Percentiles rank a stretch among this genome's conserved stretches.
These are phyloP conservation scores for Pygoscelis antarcticus DNA, from an alignment of 2,113 vertebrate genomes.

Conservation along the genomic window DNA sequence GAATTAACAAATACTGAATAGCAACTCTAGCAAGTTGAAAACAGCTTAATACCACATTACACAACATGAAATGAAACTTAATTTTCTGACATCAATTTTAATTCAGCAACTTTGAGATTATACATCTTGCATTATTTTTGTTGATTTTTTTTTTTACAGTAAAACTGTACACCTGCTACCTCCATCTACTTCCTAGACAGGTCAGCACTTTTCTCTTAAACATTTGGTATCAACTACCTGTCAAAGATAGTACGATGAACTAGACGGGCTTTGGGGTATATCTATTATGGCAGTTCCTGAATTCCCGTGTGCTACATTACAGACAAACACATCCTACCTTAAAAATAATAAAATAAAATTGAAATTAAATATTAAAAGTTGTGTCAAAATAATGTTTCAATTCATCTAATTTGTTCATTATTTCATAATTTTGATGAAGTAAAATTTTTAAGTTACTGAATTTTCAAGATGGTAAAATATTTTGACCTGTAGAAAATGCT, in stretches of 20 bases:
- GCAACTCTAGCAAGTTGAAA: not conserved
- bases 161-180: not conserved
- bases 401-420: not conserved
- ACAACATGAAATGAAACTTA: not conserved
- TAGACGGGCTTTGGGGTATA: not conserved
- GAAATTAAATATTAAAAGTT: not conserved
- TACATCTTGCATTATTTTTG: not conserved
- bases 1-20: not conserved
- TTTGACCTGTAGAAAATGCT: not conserved
- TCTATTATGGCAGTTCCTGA: not conserved
- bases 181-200: not conserved
- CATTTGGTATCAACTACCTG: not conserved
- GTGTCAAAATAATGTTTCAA: not conserved
- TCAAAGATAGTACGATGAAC: not conserved
- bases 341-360: not conserved
- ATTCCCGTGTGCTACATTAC: not conserved
- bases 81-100: not conserved
- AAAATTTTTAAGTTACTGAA: not conserved
- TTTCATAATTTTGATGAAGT: not conserved
- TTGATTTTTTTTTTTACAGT: not conserved
- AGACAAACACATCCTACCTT: not conserved
- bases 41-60: not conserved
- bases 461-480: not conserved
- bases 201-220: not conserved
- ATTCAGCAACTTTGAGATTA: not conserved